Evolutionary conservation across 2,888 invertebrate genomes (phyloP).

Genomic region (Macrophya annulata): DNA sequence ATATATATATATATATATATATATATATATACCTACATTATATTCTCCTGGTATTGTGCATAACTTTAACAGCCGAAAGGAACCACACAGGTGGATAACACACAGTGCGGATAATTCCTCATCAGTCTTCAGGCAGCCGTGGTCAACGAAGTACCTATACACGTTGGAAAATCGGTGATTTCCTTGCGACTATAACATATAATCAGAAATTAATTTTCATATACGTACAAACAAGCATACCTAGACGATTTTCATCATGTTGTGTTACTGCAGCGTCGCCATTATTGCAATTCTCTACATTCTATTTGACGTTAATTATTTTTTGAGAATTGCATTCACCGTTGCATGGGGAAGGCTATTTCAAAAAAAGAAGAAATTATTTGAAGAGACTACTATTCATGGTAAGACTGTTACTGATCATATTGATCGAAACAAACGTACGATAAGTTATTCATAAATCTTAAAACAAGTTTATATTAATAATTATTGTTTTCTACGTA

Average conservation of each 20-base stretch:
- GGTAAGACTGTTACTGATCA: conserved; percentile 82
- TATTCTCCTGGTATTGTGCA: not conserved
- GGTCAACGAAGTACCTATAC: conserved; percentile 29
- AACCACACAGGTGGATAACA: conserved; percentile 17
- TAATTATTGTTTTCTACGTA: not conserved
- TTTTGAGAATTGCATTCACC: conserved; percentile 87
- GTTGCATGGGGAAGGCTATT: conserved; percentile 87
- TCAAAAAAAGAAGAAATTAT: conserved; percentile 86
- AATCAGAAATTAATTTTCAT: not conserved
- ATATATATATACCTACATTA: not conserved
- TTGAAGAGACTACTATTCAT: conserved; percentile 88
- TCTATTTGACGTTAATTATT: conserved; percentile 91
- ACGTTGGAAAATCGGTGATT: not conserved
- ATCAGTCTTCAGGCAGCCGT: conserved; percentile 32
- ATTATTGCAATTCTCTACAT: conserved; percentile 84
- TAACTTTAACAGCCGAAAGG: not conserved
- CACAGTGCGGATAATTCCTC: not conserved
- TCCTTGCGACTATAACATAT: not conserved
- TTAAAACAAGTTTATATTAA: not conserved
- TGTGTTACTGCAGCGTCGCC: conserved; percentile 66
- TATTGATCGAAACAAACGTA: not conserved
- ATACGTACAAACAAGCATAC: too few species aligned
- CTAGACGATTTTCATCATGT: conserved; percentile 64
- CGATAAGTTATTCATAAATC: not conserved
- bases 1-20: too few species aligned